These are phyloP conservation scores for Eueides isabella DNA, from an alignment of 1,140 invertebrate genomes.

Conservation along the genomic window DNA sequence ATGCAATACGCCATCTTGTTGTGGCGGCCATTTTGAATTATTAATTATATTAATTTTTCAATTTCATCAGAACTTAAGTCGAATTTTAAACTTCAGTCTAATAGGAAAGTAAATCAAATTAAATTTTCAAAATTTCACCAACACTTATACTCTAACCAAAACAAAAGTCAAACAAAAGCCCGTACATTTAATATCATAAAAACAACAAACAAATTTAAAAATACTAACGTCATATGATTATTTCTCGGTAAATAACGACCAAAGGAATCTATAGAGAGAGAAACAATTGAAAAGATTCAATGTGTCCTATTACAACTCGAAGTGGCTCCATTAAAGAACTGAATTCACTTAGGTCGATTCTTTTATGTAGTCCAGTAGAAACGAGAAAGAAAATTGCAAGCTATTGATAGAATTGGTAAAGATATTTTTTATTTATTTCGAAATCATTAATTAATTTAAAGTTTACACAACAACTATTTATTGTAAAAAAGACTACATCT, in stretches of 20 bases:
- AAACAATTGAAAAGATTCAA: conserved; percentile 21
- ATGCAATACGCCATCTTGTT: too few relatives aligned
- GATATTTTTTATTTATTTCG: neutral
- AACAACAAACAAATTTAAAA: neutral
- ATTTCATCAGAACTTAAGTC: too few relatives aligned
- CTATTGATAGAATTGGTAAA: neutral
- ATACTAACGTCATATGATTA: neutral
- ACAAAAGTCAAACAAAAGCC: too few relatives aligned
- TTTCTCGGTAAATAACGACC: neutral
- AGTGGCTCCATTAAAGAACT: conserved; percentile 28
- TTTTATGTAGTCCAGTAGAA: conserved; percentile 19
- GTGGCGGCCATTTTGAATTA: too few relatives aligned
- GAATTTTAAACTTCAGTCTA: too few relatives aligned
- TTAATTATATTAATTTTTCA: too few relatives aligned
- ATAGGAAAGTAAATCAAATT: too few relatives aligned
- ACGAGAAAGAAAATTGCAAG: conserved; percentile 10
- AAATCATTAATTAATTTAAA: neutral
- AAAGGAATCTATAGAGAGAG: neutral
- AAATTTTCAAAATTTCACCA: too few relatives aligned
- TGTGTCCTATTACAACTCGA: conserved; percentile 20
- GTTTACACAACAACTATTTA: too few relatives aligned
- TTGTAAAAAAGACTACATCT: too few relatives aligned
- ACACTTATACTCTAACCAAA: too few relatives aligned
- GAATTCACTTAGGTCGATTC: conserved; percentile 30
- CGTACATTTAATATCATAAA: too few relatives aligned